phyloP scores from a whole-genome alignment of 2,797 vertebrate species.

The Miichthys miiuy region DNA sequence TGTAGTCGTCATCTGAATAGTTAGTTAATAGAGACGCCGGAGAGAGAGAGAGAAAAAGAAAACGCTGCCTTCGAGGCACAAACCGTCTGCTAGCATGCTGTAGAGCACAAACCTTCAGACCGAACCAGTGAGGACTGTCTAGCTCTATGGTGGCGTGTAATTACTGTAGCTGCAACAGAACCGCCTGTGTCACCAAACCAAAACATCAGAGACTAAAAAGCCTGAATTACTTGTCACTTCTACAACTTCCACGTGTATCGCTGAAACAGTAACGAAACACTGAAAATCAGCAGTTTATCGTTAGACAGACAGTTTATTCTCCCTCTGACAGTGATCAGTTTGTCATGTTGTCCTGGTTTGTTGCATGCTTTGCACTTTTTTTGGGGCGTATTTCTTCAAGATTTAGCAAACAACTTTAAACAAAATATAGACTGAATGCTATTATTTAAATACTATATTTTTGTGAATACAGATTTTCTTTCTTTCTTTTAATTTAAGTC shows the following conservation, averaged over 20 bases:
- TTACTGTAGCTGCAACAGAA: slow-evolving; percentile 6
- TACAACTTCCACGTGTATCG: not conserved
- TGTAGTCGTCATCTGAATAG: slow-evolving; percentile 27
- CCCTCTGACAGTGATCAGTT: slow-evolving; percentile 5
- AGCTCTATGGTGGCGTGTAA: not conserved
- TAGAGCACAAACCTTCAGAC: slow-evolving; percentile 2
- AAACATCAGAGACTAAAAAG: slow-evolving; percentile 15
- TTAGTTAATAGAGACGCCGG: not conserved
- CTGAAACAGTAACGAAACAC: slow-evolving; percentile 5
- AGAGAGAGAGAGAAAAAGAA: not conserved
- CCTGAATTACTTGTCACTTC: slow-evolving; percentile 27
- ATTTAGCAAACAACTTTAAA: slow-evolving; percentile 36
- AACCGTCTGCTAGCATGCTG: not conserved
- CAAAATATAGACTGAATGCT: slow-evolving; percentile 33
- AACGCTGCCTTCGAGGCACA: not conserved
- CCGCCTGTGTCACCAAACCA: not conserved
- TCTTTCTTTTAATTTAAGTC: slow-evolving; percentile 77
- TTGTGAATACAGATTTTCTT: slow-evolving; percentile 55
- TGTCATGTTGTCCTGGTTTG: slow-evolving; percentile 43
- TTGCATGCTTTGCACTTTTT: slow-evolving; percentile 78
- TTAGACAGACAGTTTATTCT: slow-evolving; percentile 8
- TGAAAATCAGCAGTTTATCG: slow-evolving; percentile 8
- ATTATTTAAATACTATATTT: slow-evolving; percentile 56
- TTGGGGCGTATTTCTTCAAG: slow-evolving; percentile 31
- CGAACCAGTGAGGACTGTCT: slow-evolving; percentile 5